Conservation (phyloP, 2,797 vertebrate species). For the Falco rusticolus region DNA sequence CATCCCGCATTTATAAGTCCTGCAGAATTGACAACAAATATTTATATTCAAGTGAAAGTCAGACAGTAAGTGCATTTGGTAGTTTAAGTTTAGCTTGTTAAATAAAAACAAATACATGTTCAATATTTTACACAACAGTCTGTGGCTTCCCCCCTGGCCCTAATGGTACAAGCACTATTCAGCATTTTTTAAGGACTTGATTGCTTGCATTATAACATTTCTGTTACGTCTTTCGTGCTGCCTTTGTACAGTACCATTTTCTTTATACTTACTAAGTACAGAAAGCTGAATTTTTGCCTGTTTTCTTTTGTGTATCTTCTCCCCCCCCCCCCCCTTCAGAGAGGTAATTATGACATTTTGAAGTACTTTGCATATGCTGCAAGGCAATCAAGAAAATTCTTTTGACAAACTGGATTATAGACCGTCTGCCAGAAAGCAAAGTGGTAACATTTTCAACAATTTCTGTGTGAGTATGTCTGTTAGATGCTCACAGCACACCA, state of each 20-base stretch:
- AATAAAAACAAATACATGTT: background rate
- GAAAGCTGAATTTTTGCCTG: background rate
- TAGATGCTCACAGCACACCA: slow-evolving; percentile 5
- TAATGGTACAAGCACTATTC: background rate
- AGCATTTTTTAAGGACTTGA: slow-evolving; percentile 13
- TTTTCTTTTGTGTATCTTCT: slow-evolving; percentile 15
- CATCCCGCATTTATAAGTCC: background rate
- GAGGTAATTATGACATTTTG: slow-evolving; percentile 68
- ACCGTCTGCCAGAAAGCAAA: slow-evolving; percentile 57
- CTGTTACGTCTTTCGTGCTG: background rate
- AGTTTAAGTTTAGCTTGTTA: background rate
- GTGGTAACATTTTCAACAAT: background rate
- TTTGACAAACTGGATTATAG: slow-evolving; percentile 67
- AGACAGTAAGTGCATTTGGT: background rate
- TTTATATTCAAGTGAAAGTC: background rate
- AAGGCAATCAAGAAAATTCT: slow-evolving; percentile 72
- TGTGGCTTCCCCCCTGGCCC: background rate
- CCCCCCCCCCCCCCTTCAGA: background rate
- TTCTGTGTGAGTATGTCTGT: slow-evolving; percentile 28
- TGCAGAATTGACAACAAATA: background rate
- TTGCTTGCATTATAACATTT: background rate
- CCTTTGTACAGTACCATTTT: background rate
- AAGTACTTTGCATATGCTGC: slow-evolving; percentile 63
- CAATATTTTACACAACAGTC: background rate
- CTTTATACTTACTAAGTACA: background rate